Base-by-base conservation (phyloP, 2,888 invertebrate genomes). In the Crocallis elinguaria region DNA sequence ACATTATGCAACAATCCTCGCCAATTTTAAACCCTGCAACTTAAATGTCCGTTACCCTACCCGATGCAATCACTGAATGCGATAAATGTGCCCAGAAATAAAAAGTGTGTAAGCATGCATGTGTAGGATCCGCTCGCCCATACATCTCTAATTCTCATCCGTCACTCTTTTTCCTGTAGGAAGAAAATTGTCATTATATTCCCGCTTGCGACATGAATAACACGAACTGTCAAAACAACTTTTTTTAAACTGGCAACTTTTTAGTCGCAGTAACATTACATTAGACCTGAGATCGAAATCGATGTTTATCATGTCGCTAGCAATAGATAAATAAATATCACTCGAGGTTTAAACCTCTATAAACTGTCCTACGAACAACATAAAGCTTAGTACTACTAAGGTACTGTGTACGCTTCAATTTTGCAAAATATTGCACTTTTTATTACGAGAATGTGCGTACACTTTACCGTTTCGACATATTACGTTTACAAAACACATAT, bases 51-150 rank as follows among this genome's bases (percentile, higher is more conserved):
- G 66, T 52, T 63, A 59, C 49, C 65, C 71, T 69, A 65, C 73
- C 78, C 80, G 89, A 88, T 81, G 89, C 92, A 88, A 85, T 91
- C 92, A 92, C 91, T 92, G 91, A 92, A 92, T 91, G 92, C 92
- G 81, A 86, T 74, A 77, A 73, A 86, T 86, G 92, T 89, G 87
- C 86, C 86, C 82, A 87, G 83, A 68, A 69, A 77, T 84, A 86
- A 54, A 48, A 42, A 46, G 43, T 43, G 49, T 76, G 82, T 90
- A 89, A 89, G 89, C 89, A 89, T 64, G n/a, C n/a, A n/a, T 41
- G 37, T 75, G 82, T 84, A 77, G 73, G 75, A 83, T 86, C 89
- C 90, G 88, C 88, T 86, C 88, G 88, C 88, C 88, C 88, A 80
- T 84, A 86, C 86, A 75, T 86, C 86, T 81, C 81, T 82, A 73